Evolutionary conservation across 2,797 vertebrate species (phyloP).

Genomic region (Schizopygopsis pylzovi): DNA sequence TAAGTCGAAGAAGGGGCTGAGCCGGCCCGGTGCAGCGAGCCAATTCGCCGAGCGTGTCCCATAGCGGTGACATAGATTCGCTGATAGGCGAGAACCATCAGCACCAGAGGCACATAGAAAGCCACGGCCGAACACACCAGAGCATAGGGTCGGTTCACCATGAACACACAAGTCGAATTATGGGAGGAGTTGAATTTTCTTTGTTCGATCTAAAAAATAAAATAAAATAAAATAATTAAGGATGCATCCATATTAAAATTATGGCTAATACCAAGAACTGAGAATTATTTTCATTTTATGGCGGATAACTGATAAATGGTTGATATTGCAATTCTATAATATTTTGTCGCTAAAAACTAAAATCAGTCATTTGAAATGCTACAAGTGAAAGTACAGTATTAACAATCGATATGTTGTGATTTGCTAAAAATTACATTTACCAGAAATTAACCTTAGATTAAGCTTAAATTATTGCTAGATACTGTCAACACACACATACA

Average conservation of each 20-base stretch:
- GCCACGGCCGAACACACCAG: slow-evolving; percentile 83
- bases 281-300: neutral
- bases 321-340: neutral
- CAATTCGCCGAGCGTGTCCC: slow-evolving; percentile 81
- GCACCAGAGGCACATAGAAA: slow-evolving; percentile 81
- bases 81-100: slow-evolving; percentile 84
- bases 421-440: neutral
- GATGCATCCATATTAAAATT: slow-evolving; percentile 1
- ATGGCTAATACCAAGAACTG: neutral
- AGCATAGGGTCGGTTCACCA: slow-evolving; percentile 83
- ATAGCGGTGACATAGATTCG: slow-evolving; percentile 84
- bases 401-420: neutral
- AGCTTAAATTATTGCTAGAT: neutral
- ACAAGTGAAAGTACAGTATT: neutral
- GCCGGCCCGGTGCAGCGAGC: slow-evolving; percentile 79
- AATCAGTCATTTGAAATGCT: neutral
- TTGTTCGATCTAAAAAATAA: slow-evolving; percentile 73
- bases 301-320: neutral
- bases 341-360: neutral
- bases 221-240: neutral
- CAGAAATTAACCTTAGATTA: neutral
- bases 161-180: slow-evolving; percentile 82
- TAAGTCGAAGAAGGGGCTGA: slow-evolving; percentile 71
- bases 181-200: slow-evolving; percentile 58
- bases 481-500: neutral